Evolutionary conservation across 2,888 invertebrate genomes (phyloP), one percentile per base, ranked within the genome.

Genomic region (Cryptus armator): DNA sequence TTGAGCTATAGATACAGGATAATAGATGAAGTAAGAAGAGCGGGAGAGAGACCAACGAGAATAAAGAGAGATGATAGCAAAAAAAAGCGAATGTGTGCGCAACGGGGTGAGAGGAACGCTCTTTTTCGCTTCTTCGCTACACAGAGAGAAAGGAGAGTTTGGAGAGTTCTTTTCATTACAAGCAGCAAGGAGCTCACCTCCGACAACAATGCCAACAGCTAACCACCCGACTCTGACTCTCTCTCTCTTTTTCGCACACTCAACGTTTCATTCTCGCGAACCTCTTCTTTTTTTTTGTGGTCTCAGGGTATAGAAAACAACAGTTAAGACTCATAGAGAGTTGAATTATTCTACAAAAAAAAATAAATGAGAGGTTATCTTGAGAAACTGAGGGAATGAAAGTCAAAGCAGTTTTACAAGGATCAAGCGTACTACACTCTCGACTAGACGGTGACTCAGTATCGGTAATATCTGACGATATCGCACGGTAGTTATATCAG

Each of bases 121-220:
- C 68, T 80, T 80, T 56, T 24, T 56, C 56, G 56, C 56, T 56
- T 56, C 19, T 56, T 56, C 75, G 32, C 70, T 67, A 75, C 81
- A 86, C 86, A 84, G 82, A 89, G 88, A 62, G 87, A 89, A 14
- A 16, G 56, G 86, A 80, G 88, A 88, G 89, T 90, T 91, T 89
- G 85, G 88, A 90, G 91, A 56, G 56, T 90, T 91, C 90, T 91
- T 90, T 92, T 91, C 91, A 92, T 92, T 91, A 91, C 86, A 86
- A 88, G 87, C 85, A 64, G 64, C 64, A 16, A 37, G 37, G 78
- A 87, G 89, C 88, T 90, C 87, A 89, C 89, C 89, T 88, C 88
- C 70, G 84, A 89, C 89, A 90, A 90, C 89, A 88, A 90, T 88
- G 86, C 79, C 88, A 85, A 78, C 70, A 76, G 78, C 83, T 76